Evolutionary conservation across 2,888 invertebrate genomes (phyloP).

Genomic region (Alviniconcha strummeri): DNA sequence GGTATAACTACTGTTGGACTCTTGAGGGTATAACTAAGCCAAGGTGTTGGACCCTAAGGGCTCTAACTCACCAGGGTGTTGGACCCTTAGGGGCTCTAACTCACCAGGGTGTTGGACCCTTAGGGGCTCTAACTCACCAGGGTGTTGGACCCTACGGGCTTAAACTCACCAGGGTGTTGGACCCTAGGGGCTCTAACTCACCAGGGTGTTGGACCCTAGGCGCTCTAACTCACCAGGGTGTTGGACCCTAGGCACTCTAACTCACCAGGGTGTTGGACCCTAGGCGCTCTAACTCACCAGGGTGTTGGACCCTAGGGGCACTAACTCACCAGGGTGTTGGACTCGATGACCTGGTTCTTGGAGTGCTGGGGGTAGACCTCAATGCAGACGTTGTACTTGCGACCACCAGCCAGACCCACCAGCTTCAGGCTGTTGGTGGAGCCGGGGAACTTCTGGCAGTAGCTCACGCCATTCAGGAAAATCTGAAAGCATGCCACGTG

Average conservation of each 20-base stretch:
- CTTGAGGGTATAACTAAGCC: too few species aligned
- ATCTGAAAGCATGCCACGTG: conserved; percentile 51
- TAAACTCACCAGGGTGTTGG: conserved; percentile 68
- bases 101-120: conserved; percentile 71
- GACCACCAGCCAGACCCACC: conserved; percentile 71
- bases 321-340: conserved; percentile 68
- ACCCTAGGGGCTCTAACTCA: conserved; percentile 54
- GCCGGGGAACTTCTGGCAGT: conserved; percentile 69
- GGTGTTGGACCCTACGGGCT: conserved; percentile 66
- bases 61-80: conserved; percentile 66
- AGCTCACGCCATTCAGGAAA: conserved; percentile 70
- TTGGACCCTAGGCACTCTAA: too few species aligned
- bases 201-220: too few species aligned
- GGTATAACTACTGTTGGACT: too few species aligned
- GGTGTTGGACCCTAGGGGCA: too few species aligned
- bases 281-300: too few species aligned
- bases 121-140: conserved; percentile 58
- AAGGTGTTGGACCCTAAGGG: too few species aligned
- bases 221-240: too few species aligned
- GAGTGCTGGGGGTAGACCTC: conserved; percentile 65
- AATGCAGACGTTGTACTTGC: conserved; percentile 66
- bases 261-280: too few species aligned
- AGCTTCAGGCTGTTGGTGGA: conserved; percentile 64
- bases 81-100: conserved; percentile 54
- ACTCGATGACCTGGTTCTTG: conserved; percentile 64